phyloP scores from a whole-genome alignment of 2,113 vertebrate species.

The Nycticryphes semicollaris region DNA sequence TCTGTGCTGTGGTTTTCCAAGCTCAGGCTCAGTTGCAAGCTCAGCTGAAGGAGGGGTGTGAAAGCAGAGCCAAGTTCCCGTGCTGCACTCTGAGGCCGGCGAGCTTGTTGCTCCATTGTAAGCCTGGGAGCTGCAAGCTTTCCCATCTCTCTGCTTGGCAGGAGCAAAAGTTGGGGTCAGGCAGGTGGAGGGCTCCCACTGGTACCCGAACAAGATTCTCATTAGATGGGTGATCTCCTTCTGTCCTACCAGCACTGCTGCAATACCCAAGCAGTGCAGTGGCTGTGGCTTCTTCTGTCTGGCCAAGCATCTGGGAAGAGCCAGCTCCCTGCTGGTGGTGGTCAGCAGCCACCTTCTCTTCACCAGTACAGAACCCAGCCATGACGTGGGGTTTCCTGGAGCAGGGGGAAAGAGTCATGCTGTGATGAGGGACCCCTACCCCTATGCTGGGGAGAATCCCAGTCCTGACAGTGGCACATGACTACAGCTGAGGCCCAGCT shows the following conservation, averaged over 20 bases:
- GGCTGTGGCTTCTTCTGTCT: neutral
- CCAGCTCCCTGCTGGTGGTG: neutral
- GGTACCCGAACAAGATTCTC: neutral
- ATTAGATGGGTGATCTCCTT: neutral
- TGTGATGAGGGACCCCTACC: neutral
- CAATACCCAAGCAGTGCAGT: neutral
- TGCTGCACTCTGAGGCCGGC: neutral
- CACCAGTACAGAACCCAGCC: neutral
- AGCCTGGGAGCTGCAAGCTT: neutral
- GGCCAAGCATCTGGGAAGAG: neutral
- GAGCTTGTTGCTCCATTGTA: neutral
- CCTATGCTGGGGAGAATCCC: neutral
- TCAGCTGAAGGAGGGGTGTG: neutral
- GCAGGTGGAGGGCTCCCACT: neutral
- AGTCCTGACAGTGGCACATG: neutral
- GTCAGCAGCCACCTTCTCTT: neutral
- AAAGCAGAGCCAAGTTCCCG: neutral
- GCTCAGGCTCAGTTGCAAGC: neutral
- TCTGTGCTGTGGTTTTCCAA: neutral
- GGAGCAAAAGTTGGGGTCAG: neutral
- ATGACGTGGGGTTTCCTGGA: neutral
- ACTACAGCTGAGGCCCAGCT: neutral
- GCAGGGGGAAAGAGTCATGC: neutral
- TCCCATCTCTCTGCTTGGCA: neutral
- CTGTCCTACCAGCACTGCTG: neutral